These are phyloP conservation scores for Diorhabda elongata DNA, from an alignment of 1,140 invertebrate species.

Conservation along the genomic window DNA sequence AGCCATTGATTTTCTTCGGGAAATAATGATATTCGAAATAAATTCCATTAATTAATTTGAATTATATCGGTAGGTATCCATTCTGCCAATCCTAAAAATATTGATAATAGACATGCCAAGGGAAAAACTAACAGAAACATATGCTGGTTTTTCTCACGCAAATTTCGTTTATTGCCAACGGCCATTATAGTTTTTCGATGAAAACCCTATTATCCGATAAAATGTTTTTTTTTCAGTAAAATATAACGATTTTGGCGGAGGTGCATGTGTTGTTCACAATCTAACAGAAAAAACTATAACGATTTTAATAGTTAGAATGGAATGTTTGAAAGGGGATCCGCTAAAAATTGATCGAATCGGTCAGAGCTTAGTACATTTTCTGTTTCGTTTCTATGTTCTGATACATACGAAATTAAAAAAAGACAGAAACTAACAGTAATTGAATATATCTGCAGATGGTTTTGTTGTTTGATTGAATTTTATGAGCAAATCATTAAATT, in stretches of 20 bases:
- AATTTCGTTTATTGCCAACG: conserved; percentile 18
- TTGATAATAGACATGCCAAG: conserved; percentile 17
- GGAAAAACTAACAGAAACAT: conserved; percentile 11
- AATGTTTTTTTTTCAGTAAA: neutral
- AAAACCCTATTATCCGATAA: conserved; percentile 5
- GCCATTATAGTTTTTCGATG: conserved; percentile 16
- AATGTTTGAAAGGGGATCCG: too few species aligned
- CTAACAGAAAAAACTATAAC: too few species aligned
- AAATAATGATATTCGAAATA: too few species aligned
- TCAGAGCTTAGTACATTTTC: neutral
- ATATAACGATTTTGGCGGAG: neutral
- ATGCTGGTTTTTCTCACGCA: conserved; percentile 17
- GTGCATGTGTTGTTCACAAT: too few species aligned
- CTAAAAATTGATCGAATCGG: neutral
- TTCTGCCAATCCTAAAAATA: conserved; percentile 1
- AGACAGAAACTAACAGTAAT: conserved; percentile 11
- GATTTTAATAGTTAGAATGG: too few species aligned
- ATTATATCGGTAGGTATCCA: neutral
- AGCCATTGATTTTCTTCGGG: too few species aligned
- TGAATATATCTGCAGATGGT: conserved; percentile 21
- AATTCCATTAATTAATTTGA: neutral
- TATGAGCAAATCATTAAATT: conserved; percentile 22
- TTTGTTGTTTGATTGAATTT: conserved; percentile 22
- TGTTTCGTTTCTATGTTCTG: neutral
- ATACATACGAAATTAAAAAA: neutral